phyloP scores from a whole-genome alignment of 1,140 invertebrate species.

The Nasonia vitripennis region DNA sequence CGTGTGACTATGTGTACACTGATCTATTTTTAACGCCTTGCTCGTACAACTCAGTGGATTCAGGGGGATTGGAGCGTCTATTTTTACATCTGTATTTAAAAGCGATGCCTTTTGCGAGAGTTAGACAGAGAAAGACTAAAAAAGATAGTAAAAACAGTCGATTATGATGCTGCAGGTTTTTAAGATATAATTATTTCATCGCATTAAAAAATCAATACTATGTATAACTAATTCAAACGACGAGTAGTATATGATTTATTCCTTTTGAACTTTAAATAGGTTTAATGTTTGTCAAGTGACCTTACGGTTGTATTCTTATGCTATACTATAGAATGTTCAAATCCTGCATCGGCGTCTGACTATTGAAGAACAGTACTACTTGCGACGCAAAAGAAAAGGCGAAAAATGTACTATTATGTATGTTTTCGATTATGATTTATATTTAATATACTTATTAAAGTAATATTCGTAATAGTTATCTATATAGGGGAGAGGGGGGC shows the following conservation, averaged over 20 bases:
- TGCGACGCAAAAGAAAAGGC: not conserved
- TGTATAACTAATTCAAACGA: too few species aligned
- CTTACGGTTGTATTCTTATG: not conserved
- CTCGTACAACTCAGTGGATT: constrained; percentile 30
- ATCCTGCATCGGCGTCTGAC: not conserved
- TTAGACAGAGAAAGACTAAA: not conserved
- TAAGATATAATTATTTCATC: too few species aligned
- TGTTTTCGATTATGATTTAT: too few species aligned
- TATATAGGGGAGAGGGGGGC: too few species aligned
- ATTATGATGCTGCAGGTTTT: not conserved
- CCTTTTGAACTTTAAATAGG: too few species aligned
- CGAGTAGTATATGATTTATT: too few species aligned
- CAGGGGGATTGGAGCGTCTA: constrained; percentile 23
- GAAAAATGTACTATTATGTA: too few species aligned
- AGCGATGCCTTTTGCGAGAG: constrained; percentile 32
- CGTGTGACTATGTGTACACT: not conserved
- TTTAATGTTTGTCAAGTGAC: too few species aligned
- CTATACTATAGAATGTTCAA: not conserved
- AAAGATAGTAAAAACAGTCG: not conserved
- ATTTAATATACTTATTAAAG: too few species aligned
- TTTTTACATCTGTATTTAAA: constrained; percentile 46
- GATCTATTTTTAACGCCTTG: constrained; percentile 24
- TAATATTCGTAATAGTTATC: too few species aligned
- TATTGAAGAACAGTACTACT: not conserved
- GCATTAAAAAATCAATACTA: too few species aligned